Evolutionary conservation across 2,113 vertebrate species (phyloP).

Genomic region (Sus scrofa): T2T-Sscrofa CM000813.6:137273001-137273500

Average conservation of each 20-base stretch:
- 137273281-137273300: not conserved
- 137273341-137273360: not conserved
- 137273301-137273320: not conserved
- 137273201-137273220: not conserved
- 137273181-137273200: not conserved
- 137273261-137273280: not conserved
- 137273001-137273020: slow-evolving; percentile 27
- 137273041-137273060: slow-evolving; percentile 22
- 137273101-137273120: not conserved
- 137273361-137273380: not conserved
- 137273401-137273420: not conserved
- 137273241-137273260: not conserved
- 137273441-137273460: not conserved
- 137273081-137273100: not conserved
- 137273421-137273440: not conserved
- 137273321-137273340: not conserved
- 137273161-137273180: not conserved
- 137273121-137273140: not conserved
- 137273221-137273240: not conserved
- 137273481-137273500: not conserved
- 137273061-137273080: slow-evolving; percentile 51
- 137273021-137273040: slow-evolving; percentile 54
- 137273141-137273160: not conserved
- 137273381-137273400: not conserved
- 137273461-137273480: not conserved